phyloP scores from a whole-genome alignment of 1,140 invertebrate species.

The Dufourea novaeangliae region DNA sequence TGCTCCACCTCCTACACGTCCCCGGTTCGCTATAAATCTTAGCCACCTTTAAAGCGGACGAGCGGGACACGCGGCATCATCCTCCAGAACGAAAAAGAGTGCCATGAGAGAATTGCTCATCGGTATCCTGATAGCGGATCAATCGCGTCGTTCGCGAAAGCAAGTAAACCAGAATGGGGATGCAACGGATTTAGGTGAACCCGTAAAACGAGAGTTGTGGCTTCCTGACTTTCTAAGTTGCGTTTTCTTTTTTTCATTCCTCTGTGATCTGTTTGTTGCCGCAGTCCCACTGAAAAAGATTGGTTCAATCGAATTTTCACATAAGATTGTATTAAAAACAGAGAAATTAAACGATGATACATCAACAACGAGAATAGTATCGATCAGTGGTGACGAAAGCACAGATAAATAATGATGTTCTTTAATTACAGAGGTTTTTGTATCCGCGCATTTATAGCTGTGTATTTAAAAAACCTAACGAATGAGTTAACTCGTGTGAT shows the following conservation, averaged over 20 bases:
- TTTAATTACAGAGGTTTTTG: neutral
- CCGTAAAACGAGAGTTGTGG: neutral
- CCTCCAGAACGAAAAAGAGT: conserved; percentile 59
- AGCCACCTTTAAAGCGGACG: conserved; percentile 74
- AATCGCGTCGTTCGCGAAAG: neutral
- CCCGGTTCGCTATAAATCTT: conserved; percentile 77
- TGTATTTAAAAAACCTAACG: conserved; percentile 1
- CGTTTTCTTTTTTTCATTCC: too few species aligned
- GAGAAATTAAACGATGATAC: neutral
- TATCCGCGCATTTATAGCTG: neutral
- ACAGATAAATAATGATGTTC: neutral
- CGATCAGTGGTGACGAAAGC: neutral
- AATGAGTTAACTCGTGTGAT: conserved; percentile 16
- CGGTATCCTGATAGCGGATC: neutral
- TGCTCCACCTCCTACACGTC: conserved; percentile 55
- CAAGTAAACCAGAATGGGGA: neutral
- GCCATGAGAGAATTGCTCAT: conserved; percentile 41
- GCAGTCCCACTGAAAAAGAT: neutral
- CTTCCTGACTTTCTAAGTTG: too few species aligned
- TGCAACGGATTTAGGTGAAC: neutral
- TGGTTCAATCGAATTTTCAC: neutral
- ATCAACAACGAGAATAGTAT: neutral
- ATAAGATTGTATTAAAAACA: neutral
- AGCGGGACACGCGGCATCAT: conserved; percentile 60
- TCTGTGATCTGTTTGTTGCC: too few species aligned